Base-by-base conservation (phyloP, 2,797 vertebrate genomes). In the Champsocephalus esox region DNA sequence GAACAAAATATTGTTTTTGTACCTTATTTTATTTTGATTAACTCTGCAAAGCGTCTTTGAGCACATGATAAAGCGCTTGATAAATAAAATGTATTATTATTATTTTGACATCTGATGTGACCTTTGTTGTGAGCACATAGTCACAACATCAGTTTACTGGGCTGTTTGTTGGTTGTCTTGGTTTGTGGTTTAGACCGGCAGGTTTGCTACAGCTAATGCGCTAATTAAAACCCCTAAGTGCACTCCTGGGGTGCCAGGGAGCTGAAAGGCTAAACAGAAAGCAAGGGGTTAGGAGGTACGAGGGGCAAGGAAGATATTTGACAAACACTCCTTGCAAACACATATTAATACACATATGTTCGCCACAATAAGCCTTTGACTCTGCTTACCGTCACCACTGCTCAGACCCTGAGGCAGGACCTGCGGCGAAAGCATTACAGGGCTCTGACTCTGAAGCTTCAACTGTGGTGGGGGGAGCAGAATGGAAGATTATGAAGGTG, bases 381-480 rank as follows among this genome's bases (percentile, higher is more conserved):
- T 87, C 58, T 62, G 41, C 72, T 73, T 86, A 69, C 73, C 82
- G 77, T 88, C 70, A 55, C 62, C 66, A 5, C 65, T 71, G 72
- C 68, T 87, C 66, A 79, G 56, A 77, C 78, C 92, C 88, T 11
- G 63, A 92, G 89, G 89, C 89, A 52, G 57, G 34, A 85, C 90
- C 88, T 73, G 77, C 49, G 89, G 90, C 84, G 66, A 85, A 83
- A 87, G 77, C 83, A 88, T 87, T 85, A 82, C 79, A 83, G 72
- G 54, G 69, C 68, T 92, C 72, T 69, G 84, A 80, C 79, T 87
- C 77, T 66, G 66, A 83, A 86, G 78, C 83, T 57, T 21, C 67
- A 34, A 34, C 54, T 70, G 79, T 57, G 74, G 73, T 4, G 38
- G 68, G 55, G 28, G 70, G 74, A 79, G 76, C 13, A 2, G 56